phyloP scores from a whole-genome alignment of 2,113 vertebrate genomes.

The Brevimyrus niger region DNA sequence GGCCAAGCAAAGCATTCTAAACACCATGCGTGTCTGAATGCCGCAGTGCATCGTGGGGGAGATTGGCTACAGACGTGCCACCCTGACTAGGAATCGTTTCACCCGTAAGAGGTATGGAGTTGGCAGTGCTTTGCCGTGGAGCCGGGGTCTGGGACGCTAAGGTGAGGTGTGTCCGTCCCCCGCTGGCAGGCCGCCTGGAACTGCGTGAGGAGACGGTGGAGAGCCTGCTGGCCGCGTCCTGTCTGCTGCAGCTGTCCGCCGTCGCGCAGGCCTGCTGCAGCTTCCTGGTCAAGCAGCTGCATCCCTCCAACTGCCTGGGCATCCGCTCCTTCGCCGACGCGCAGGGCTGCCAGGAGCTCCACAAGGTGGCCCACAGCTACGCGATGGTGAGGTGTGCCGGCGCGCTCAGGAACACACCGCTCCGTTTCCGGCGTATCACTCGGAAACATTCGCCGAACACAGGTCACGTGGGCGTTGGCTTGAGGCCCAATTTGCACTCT shows the following conservation, averaged over 20 bases:
- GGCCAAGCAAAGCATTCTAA: background rate
- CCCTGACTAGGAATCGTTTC: background rate
- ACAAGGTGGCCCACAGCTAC: conserved; percentile 58
- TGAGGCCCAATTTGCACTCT: background rate
- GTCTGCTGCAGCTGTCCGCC: conserved; percentile 87
- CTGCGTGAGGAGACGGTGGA: conserved; percentile 95
- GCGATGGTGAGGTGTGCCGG: background rate
- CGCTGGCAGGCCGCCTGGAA: conserved; percentile 77
- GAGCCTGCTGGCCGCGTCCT: conserved; percentile 88
- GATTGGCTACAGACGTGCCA: background rate
- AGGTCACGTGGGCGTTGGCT: background rate
- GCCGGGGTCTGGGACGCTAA: background rate
- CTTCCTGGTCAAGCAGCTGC: conserved; percentile 95
- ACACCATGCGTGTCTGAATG: background rate
- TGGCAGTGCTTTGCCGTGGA: background rate
- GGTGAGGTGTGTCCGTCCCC: background rate
- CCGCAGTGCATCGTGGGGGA: background rate
- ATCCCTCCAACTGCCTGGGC: conserved; percentile 95
- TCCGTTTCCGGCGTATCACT: background rate
- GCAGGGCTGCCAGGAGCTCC: conserved; percentile 90
- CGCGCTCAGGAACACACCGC: no score
- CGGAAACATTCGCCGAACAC: background rate
- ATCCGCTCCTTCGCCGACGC: conserved; percentile 94
- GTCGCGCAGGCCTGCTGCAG: conserved; percentile 94
- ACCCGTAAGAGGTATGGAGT: background rate